phyloP scores from a whole-genome alignment of 1,140 invertebrate species.

The Wasmannia auropunctata region DNA sequence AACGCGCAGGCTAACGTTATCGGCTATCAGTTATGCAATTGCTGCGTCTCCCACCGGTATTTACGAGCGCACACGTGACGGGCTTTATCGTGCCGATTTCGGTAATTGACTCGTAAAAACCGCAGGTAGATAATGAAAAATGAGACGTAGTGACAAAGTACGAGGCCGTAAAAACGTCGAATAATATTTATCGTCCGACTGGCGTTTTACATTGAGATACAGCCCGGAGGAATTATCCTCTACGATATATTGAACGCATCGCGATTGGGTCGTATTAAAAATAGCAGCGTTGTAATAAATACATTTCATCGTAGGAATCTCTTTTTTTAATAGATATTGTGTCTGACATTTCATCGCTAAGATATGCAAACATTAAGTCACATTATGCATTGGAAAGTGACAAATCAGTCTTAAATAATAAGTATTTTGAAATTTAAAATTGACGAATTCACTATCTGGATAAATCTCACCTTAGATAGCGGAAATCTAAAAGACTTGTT shows the following conservation, averaged over 20 bases:
- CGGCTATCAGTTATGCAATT: conserved; percentile 36
- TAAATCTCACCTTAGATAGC: background rate
- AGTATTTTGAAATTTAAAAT: background rate
- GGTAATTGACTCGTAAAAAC: conserved; percentile 20
- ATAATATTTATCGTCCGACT: background rate
- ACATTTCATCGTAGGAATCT: background rate
- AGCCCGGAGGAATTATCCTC: background rate
- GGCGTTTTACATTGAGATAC: background rate
- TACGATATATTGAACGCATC: background rate
- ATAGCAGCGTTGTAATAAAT: background rate
- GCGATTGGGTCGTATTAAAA: background rate
- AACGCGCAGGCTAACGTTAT: conserved; percentile 35
- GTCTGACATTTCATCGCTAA: background rate
- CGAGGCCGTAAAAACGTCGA: conserved; percentile 12
- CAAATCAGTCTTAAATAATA: background rate
- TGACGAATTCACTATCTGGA: background rate
- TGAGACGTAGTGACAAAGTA: conserved; percentile 5
- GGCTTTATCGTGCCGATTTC: conserved; percentile 7
- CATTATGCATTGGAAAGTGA: background rate
- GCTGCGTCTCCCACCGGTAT: background rate
- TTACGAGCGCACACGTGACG: background rate
- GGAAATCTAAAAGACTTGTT: background rate
- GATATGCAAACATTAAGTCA: background rate
- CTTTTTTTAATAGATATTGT: background rate
- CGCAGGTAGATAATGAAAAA: conserved; percentile 5